Base-by-base conservation (phyloP, 2,797 vertebrate genomes). In the Meda fulgida region DNA sequence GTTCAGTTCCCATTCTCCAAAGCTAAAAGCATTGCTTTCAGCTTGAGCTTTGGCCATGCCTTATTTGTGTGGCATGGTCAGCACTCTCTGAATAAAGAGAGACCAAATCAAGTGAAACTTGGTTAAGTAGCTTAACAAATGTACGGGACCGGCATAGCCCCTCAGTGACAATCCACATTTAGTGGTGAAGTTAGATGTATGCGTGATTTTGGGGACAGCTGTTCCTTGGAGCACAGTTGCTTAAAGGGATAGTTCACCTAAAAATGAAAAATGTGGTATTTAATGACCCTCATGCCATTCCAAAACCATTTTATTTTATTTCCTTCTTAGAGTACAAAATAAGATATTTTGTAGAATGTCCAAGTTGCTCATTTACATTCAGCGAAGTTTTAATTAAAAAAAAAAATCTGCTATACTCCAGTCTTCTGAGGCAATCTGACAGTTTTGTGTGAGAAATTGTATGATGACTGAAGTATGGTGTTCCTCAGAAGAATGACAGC, bases 1-100 rank as follows among this genome's bases (percentile, higher is more conserved):
- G 65, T 84, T 87, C 7, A 81, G 78, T 84, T 88, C 48, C 72
- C 69, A 34, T 36, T 69, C 81, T 84, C 72, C 48, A 87, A 84
- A 75, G 63, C 63, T 53, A 29, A 70, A 82, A 38, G 70, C 46
- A 43, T 60, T 63, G 21, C 38, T 40, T 76, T 63, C 10, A 60
- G 11, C 21, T 14, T 69, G 18, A 53, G 40, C 60, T 48, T 69
- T 63, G 29, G 58, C 60, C n/a, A 5, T 58, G 29, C 70, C 55
- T 75, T 82, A 40, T 77, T 67, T 71, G 19, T 48, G 38, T 78
- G 71, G 34, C 29, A 29, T 31, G 5, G 51, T 78, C 55, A 48
- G 77, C 13, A 10, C 70, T 80, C 29, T 66, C 36, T 53, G 14
- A 72, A 67, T 66, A 46, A 51, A 40, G 46, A 23, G 36, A 85